A percentile compares a stretch with the other conserved stretches of the same genome.
Conservation (phyloP, 2,888 invertebrate genomes). For the Lacanobia oleracea region DNA sequence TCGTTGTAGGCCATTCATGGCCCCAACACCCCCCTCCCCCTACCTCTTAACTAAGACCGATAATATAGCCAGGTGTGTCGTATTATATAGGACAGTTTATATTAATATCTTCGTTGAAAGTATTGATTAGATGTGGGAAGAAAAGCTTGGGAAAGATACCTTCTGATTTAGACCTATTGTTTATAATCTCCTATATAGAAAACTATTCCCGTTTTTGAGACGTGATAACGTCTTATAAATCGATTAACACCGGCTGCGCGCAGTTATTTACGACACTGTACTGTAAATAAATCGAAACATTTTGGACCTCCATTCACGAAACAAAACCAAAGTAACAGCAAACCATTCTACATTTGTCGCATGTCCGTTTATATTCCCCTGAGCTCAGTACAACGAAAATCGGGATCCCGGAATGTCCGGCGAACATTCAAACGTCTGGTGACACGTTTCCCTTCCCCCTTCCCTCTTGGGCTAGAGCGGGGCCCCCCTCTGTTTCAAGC, state of each 20-base stretch:
- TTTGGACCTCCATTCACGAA: conserved; percentile 2
- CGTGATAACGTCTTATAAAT: no score
- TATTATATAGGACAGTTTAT: conserved; percentile 19
- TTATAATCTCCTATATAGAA: no score
- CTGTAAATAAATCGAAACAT: not conserved
- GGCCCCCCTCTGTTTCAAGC: conserved; percentile 38
- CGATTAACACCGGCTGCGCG: no score
- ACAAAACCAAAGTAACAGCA: conserved; percentile 26
- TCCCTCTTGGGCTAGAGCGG: not conserved
- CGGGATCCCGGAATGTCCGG: conserved; percentile 43
- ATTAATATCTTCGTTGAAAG: not conserved
- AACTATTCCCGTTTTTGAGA: not conserved
- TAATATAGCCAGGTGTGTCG: conserved; percentile 43
- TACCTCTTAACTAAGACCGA: not conserved
- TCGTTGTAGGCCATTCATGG: conserved; percentile 58
- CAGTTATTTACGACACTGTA: no score
- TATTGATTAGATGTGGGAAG: not conserved
- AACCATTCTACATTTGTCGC: conserved; percentile 38
- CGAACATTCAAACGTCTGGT: conserved; percentile 49
- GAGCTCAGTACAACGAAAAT: conserved; percentile 40
- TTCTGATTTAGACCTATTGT: not conserved
- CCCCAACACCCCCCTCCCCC: conserved; percentile 10
- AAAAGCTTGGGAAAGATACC: not conserved
- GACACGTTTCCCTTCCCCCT: conserved; percentile 32
- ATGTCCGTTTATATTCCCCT: conserved; percentile 41